Percentiles rank a stretch among this genome's conserved stretches.
phyloP scores from a whole-genome alignment of 2,888 invertebrate genomes.

The Candidula unifasciata region DNA sequence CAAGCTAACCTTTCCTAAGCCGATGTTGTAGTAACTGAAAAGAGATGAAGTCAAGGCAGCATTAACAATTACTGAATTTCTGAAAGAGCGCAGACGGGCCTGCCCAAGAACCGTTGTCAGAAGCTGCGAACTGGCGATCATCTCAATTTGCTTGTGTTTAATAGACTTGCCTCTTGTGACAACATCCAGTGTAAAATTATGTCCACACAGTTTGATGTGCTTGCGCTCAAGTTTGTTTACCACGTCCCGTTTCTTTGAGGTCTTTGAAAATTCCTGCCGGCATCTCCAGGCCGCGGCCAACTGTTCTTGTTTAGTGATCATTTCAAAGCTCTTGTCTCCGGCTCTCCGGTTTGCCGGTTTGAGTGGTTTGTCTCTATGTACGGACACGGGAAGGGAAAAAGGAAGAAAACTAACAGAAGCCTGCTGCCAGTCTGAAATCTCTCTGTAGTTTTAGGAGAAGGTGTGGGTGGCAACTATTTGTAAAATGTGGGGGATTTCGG shows the following conservation, averaged over 20 bases:
- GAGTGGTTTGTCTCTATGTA: slow-evolving; percentile 18
- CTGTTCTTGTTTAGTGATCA: slow-evolving; percentile 48
- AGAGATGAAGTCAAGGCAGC: too few relatives aligned
- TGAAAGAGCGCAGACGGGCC: too few relatives aligned
- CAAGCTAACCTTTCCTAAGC: too few relatives aligned
- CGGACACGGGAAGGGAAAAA: slow-evolving; percentile 4
- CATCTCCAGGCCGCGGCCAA: slow-evolving; percentile 29
- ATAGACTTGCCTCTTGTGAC: slow-evolving; percentile 44
- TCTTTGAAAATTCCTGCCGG: slow-evolving; percentile 29
- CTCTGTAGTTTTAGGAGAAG: too few relatives aligned
- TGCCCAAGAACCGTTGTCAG: too few relatives aligned
- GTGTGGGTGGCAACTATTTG: too few relatives aligned
- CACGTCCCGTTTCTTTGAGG: slow-evolving; percentile 10
- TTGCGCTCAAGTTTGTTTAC: slow-evolving; percentile 41
- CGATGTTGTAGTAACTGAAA: too few relatives aligned
- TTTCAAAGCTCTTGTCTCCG: slow-evolving; percentile 21
- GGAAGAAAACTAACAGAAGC: not conserved
- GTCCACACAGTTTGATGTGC: slow-evolving; percentile 37
- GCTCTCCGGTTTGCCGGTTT: slow-evolving; percentile 19
- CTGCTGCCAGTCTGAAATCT: slow-evolving; percentile 10
- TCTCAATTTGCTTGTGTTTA: slow-evolving; percentile 20
- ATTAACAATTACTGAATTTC: too few relatives aligned
- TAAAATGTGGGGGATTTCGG: too few relatives aligned
- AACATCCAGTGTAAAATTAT: slow-evolving; percentile 45
- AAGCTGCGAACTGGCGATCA: too few relatives aligned